Evolutionary conservation across 2,113 vertebrate genomes (phyloP).

Genomic region (Pao palembangensis): DNA sequence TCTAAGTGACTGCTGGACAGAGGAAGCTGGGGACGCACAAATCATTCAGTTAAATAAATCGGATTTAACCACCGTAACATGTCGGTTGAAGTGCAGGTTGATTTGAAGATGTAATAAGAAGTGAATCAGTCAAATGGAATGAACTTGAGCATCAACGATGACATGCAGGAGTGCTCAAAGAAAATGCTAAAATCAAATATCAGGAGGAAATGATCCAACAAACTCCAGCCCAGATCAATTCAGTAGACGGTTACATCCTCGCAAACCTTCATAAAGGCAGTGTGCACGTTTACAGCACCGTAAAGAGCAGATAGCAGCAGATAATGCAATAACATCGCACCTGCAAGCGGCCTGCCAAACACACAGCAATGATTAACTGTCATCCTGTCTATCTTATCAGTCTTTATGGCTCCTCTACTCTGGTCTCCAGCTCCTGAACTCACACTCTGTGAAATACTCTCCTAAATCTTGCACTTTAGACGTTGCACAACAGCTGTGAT

Average conservation of each 20-base stretch:
- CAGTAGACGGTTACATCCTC: too few relatives aligned
- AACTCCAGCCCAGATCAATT: not conserved
- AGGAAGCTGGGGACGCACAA: conserved; percentile 78
- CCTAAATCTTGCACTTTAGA: conserved; percentile 57
- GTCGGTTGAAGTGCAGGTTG: not conserved
- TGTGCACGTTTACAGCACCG: conserved; percentile 20
- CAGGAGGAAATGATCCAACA: too few relatives aligned
- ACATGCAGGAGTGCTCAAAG: too few relatives aligned
- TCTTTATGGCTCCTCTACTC: conserved; percentile 58
- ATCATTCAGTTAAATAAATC: not conserved
- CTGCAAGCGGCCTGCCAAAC: conserved; percentile 38
- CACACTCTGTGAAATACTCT: conserved; percentile 5
- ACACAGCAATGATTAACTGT: conserved; percentile 72
- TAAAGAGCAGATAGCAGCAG: conserved; percentile 41
- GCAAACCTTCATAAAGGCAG: not conserved
- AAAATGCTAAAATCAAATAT: too few relatives aligned
- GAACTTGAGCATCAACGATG: too few relatives aligned
- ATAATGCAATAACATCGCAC: conserved; percentile 65
- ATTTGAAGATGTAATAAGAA: too few relatives aligned
- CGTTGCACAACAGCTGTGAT: conserved; percentile 45
- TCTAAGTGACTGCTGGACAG: conserved; percentile 95
- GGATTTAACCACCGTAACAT: not conserved
- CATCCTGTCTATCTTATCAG: conserved; percentile 55
- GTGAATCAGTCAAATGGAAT: too few relatives aligned
- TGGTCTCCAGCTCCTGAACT: conserved; percentile 32